Base-by-base conservation (phyloP, 1,140 invertebrate species). In the Sarcophaga peregrina region DNA sequence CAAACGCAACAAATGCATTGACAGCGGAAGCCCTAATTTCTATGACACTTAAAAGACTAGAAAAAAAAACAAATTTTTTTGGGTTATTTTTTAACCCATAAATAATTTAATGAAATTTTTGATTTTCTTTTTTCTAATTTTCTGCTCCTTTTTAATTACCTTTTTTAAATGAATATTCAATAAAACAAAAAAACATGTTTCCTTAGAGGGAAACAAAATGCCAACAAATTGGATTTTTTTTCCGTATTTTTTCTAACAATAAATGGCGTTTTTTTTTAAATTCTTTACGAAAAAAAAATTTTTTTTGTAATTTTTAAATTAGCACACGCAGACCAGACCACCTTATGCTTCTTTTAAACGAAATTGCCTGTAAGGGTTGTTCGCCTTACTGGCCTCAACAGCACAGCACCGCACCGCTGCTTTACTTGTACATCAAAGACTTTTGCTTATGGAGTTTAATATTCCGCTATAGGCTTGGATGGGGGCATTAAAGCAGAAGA, bases 401-500 rank as follows among this genome's bases (percentile, higher is more conserved):
- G 4, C 4, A 37, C 25, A 2, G 4, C 25, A 37, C 1, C 25
- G 4, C 25, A 37, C 25, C 25, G 25, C 25, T 37, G 25, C 25
- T 48, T 11, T 17, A 72, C n/a, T 58, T 37, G 25, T 47, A 13
- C 37, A 46, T 4, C 17, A 68, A n/a, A 62, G 4, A 8, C 46
- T 15, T n/a, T n/a, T 15, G 13, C 76, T 7, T 52, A 52, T 47
- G 5, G 10, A 80, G n/a, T 17, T 37, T 2, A 82, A 10, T 46
- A 47, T 50, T 17, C 20, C 81, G 17, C 20, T 17, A 82, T 75
- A 82, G 81, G 81, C 68, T 82, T 75, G 75, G 62, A 37, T 2
- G 25, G 25, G 25, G 25, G 25, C 4, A 37, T 68, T 68, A 4
- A 68, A 15, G n/a, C 11, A 7, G 5, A 68, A 68, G 20, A 68